Evolutionary conservation across 2,888 invertebrate species (phyloP).

Genomic region (Hybos culiciformis): DNA sequence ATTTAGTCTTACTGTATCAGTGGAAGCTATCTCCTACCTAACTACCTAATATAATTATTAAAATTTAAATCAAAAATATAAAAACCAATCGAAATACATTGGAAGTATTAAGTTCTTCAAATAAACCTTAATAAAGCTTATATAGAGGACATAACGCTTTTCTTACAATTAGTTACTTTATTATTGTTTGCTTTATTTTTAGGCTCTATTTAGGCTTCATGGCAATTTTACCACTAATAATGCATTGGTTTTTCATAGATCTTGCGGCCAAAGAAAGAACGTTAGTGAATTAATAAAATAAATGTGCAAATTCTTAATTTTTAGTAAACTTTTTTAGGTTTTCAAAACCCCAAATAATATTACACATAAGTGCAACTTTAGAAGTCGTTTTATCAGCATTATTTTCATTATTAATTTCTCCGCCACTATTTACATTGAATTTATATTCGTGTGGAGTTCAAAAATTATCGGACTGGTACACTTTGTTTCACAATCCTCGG

Average conservation of each 20-base stretch:
- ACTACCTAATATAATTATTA: too few species aligned
- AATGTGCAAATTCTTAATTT: slow-evolving; percentile 1
- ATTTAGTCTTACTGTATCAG: too few species aligned
- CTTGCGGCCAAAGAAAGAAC: slow-evolving; percentile 59
- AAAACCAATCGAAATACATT: too few species aligned
- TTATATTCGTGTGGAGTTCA: slow-evolving; percentile 67
- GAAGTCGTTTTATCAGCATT: slow-evolving; percentile 68
- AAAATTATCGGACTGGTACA: slow-evolving; percentile 91
- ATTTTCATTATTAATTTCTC: slow-evolving; percentile 62
- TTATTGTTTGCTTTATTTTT: too few species aligned
- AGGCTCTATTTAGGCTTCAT: slow-evolving; percentile 79
- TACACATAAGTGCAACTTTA: slow-evolving; percentile 69
- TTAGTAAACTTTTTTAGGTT: slow-evolving; percentile 39
- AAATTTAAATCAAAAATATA: too few species aligned
- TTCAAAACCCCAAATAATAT: slow-evolving; percentile 55
- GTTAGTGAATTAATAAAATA: slow-evolving; percentile 30
- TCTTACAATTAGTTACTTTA: too few species aligned
- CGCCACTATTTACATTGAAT: slow-evolving; percentile 64
- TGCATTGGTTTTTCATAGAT: slow-evolving; percentile 91
- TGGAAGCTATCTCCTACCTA: too few species aligned
- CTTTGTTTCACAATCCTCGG: slow-evolving; percentile 82
- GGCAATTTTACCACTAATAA: slow-evolving; percentile 71
- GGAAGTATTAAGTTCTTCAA: too few species aligned
- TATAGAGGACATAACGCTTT: too few species aligned
- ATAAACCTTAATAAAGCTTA: too few species aligned